A percentile compares a stretch with the other conserved stretches of the same genome.
These are phyloP conservation scores for Cynodonichthys magdalenae DNA, from an alignment of 2,797 vertebrate species.

Conservation along the genomic window DNA sequence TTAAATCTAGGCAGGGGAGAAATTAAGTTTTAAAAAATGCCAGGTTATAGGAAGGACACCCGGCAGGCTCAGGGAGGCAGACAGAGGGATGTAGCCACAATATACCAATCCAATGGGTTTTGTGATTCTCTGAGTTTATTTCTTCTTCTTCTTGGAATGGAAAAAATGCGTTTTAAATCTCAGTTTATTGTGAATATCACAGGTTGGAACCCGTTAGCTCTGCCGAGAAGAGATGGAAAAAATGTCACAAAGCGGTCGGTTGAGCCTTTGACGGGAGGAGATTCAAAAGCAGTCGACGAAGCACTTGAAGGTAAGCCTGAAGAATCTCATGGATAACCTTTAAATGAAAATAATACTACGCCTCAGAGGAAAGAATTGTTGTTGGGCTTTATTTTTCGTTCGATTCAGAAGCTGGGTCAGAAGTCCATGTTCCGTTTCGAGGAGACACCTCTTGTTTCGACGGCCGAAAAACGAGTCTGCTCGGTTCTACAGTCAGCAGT, in stretches of 20 bases:
- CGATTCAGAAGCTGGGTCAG: conserved; percentile 43
- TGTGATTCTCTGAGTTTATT: conserved; percentile 44
- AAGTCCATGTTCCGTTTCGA: conserved; percentile 46
- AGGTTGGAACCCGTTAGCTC: conserved; percentile 64
- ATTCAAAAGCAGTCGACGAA: conserved; percentile 91
- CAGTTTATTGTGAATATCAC: conserved; percentile 53
- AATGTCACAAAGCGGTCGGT: conserved; percentile 73
- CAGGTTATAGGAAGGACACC: conserved; percentile 41
- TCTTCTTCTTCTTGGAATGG: conserved; percentile 27
- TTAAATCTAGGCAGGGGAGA: conserved; percentile 31
- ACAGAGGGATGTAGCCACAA: conserved; percentile 46
- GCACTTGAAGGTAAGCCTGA: conserved; percentile 91
- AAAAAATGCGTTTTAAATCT: conserved; percentile 35
- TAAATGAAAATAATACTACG: conserved; percentile 74
- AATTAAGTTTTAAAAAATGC: conserved; percentile 35
- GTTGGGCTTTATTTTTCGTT: not conserved
- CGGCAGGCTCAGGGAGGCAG: conserved; percentile 49
- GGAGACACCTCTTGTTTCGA: conserved; percentile 47
- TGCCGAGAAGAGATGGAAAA: conserved; percentile 63
- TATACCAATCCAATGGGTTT: conserved; percentile 45
- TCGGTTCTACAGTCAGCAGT: conserved; percentile 39
- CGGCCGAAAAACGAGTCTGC: conserved; percentile 55
- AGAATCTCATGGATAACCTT: conserved; percentile 89
- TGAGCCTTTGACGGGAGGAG: conserved; percentile 62
- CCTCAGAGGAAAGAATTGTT: conserved; percentile 50